phyloP scores from a whole-genome alignment of 1,140 invertebrate species.

The Stegodyphus mimosarum region DNA sequence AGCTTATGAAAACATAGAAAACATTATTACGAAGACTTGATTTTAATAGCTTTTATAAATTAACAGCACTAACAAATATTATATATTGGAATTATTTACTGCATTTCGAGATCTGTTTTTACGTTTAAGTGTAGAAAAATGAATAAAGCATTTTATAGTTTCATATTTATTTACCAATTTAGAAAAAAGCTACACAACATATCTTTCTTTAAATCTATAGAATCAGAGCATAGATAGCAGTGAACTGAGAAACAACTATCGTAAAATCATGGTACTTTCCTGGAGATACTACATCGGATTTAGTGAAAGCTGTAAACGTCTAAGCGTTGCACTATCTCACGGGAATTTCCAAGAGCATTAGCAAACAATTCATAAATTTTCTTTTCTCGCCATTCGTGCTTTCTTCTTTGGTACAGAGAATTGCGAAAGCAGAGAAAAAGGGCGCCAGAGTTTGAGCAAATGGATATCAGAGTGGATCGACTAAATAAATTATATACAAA shows the following conservation, averaged over 20 bases:
- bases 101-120: too few species aligned
- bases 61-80: too few species aligned
- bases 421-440: background rate
- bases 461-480: background rate
- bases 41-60: too few species aligned
- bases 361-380: slow-evolving; percentile 47
- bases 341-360: slow-evolving; percentile 23
- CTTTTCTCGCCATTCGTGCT: background rate
- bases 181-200: too few species aligned
- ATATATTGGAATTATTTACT: too few species aligned
- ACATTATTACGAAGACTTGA: too few species aligned
- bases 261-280: background rate
- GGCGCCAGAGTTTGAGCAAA: background rate
- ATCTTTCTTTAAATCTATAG: too few species aligned
- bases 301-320: slow-evolving; percentile 20
- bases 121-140: too few species aligned
- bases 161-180: too few species aligned
- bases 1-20: too few species aligned
- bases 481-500: slow-evolving; percentile 14
- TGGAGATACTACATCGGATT: slow-evolving; percentile 4
- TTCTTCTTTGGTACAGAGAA: background rate
- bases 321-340: slow-evolving; percentile 29
- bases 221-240: too few species aligned
- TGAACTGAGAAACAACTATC: background rate
- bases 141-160: too few species aligned